Base-by-base conservation (phyloP, 1,140 invertebrate genomes). In the Caenorhabditis latens region DNA sequence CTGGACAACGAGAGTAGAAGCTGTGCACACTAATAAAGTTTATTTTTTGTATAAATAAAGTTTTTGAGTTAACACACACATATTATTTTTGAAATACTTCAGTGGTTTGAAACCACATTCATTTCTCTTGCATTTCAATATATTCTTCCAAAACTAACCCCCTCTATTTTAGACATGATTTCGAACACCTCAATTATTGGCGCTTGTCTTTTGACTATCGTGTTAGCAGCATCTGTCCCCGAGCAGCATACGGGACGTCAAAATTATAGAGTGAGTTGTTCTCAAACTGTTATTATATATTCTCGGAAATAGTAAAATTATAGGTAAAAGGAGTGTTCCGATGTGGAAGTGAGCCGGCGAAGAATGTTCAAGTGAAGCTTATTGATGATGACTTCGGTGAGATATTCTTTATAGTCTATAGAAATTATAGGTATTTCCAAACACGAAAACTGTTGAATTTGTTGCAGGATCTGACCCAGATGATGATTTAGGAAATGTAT, bases 311-410 rank as follows among this genome's bases (percentile, higher is more conserved):
- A 9, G 19, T n/a, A 50, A 32, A 32, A 43, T 67, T 90, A 82
- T 40, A 92, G 90, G 91, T 92, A 16, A 86, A 63, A 53, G 91
- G 91, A 42, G 58, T 83, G 48, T 84, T 92, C 46, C 50, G 90
- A 24, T 92, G 91, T 86, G 91, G 92, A 32, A 79, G 65, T n/a
- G 61, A 88, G 43, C 91, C 91, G 19, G 91, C 92, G 14, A 83
- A 55, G 40, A 75, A 89, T 83, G 92, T 93, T 32, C 85, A 90
- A 55, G 92, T 92, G 3, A 92, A 92, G 83, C 88, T 91, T 6
- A 88, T 92, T 46, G 92, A 92, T 85, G 90, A 91, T 40, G 90
- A 92, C 83, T 92, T 91, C 55, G 90, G 91, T 71, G 13, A 42
- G 43, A 75, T 42, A 43, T 83, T 43, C 6, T 82, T n/a, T n/a